These are phyloP conservation scores for Caenorhabditis remanei DNA, from an alignment of 1,140 invertebrate genomes.

Conservation along the genomic window DNA sequence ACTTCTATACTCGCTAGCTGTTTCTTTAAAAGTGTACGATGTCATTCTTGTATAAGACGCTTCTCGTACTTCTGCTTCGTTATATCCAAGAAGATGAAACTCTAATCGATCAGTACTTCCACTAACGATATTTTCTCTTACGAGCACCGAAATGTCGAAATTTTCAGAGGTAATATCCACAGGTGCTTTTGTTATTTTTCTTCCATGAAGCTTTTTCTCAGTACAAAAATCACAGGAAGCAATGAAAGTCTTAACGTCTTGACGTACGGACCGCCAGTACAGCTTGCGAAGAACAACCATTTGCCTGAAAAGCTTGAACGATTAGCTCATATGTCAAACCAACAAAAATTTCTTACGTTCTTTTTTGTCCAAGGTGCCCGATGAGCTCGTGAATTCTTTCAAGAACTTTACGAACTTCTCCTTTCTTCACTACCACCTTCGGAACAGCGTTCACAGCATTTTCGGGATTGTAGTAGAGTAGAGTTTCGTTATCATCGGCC, in stretches of 20 bases:
- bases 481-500: conserved; percentile 59
- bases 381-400: conserved; percentile 61
- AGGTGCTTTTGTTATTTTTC: conserved; percentile 59
- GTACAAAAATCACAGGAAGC: conserved; percentile 51
- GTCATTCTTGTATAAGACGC: conserved; percentile 58
- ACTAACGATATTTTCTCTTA: not conserved
- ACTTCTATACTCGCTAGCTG: conserved; percentile 13
- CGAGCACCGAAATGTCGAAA: conserved; percentile 44
- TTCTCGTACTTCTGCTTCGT: conserved; percentile 53
- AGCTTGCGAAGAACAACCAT: conserved; percentile 61
- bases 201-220: conserved; percentile 58
- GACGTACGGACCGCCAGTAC: conserved; percentile 59
- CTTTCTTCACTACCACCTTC: conserved; percentile 61
- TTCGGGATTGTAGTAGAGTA: conserved; percentile 51
- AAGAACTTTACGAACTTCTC: conserved; percentile 59
- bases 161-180: conserved; percentile 56
- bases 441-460: conserved; percentile 15
- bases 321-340: not conserved
- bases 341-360: conserved; percentile 46
- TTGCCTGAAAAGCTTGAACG: conserved; percentile 46
- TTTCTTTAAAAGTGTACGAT: conserved; percentile 62
- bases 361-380: conserved; percentile 60
- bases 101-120: conserved; percentile 43
- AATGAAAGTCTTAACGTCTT: conserved; percentile 61
- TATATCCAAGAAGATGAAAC: conserved; percentile 51